phyloP scores from a whole-genome alignment of 1,140 invertebrate genomes.

The Lasioglossum albipes region DNA sequence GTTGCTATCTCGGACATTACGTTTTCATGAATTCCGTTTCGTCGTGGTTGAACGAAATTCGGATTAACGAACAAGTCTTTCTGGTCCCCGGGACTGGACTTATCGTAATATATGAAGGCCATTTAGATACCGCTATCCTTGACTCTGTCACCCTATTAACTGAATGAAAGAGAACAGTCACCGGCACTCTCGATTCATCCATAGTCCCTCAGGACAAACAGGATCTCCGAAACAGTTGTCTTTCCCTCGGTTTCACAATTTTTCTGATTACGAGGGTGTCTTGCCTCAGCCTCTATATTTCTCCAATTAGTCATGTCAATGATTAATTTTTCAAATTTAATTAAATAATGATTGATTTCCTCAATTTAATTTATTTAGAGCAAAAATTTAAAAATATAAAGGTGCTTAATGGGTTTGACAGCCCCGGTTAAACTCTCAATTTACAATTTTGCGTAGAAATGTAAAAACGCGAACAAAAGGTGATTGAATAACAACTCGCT shows the following conservation, averaged over 20 bases:
- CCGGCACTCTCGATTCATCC: constrained; percentile 5
- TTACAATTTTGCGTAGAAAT: background rate
- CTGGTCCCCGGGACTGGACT: constrained; percentile 7
- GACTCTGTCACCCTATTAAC: constrained; percentile 50
- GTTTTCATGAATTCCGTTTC: constrained; percentile 42
- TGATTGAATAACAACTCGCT: too few species aligned
- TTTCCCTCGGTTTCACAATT: background rate
- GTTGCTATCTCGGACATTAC: constrained; percentile 39
- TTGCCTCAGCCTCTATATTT: too few species aligned
- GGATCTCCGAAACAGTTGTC: background rate
- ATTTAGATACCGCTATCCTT: constrained; percentile 57
- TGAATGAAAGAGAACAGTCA: background rate
- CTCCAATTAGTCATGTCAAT: too few species aligned
- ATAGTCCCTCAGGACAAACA: background rate
- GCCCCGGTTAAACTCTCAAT: background rate
- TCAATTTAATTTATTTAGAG: too few species aligned
- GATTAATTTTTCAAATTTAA: too few species aligned
- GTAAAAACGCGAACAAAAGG: too few species aligned
- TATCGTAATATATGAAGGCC: constrained; percentile 50
- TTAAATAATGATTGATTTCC: too few species aligned
- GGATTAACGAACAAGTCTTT: constrained; percentile 40
- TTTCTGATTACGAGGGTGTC: background rate
- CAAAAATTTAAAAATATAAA: too few species aligned
- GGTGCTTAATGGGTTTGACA: too few species aligned
- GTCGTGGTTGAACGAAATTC: background rate